Evolutionary conservation across 1,140 invertebrate genomes (phyloP).

Genomic region (Musca domestica): DNA sequence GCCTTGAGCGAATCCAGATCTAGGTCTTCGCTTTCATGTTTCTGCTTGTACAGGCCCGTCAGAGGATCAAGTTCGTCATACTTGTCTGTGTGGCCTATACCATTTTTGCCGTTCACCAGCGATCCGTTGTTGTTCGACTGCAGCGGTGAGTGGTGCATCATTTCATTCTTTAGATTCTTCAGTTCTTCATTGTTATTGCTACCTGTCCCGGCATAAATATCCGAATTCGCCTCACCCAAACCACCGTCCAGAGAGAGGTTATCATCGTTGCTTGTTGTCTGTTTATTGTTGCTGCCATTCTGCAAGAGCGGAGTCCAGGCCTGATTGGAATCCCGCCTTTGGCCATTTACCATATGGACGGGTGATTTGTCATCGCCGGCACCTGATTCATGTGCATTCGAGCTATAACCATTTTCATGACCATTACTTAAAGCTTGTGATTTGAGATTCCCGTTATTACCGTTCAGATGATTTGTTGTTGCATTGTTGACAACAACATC

Average conservation of each 20-base stretch:
- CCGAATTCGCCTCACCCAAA: neutral
- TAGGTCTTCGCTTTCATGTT: conserved; percentile 33
- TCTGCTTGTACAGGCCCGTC: conserved; percentile 40
- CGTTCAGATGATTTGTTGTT: neutral
- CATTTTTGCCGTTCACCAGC: conserved; percentile 36
- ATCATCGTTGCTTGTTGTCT: neutral
- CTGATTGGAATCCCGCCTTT: conserved; percentile 44
- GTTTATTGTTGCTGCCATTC: conserved; percentile 28
- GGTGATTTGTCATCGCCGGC: conserved; percentile 27
- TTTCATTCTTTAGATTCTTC: conserved; percentile 46
- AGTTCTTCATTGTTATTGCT: conserved; percentile 51
- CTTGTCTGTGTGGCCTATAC: conserved; percentile 38
- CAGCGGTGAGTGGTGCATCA: conserved; percentile 12
- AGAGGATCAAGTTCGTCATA: conserved; percentile 51
- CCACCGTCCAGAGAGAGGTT: neutral
- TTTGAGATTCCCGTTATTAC: conserved; percentile 17
- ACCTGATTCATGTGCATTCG: conserved; percentile 27
- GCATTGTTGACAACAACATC: neutral
- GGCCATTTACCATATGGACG: conserved; percentile 24
- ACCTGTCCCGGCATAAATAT: conserved; percentile 31
- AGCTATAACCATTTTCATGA: conserved; percentile 29
- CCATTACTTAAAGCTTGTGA: conserved; percentile 26
- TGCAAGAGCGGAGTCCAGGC: conserved; percentile 45
- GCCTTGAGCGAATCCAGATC: conserved; percentile 46
- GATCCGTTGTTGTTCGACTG: conserved; percentile 45